Conservation (phyloP, 2,113 vertebrate genomes). For the Trinectes maculatus region DNA sequence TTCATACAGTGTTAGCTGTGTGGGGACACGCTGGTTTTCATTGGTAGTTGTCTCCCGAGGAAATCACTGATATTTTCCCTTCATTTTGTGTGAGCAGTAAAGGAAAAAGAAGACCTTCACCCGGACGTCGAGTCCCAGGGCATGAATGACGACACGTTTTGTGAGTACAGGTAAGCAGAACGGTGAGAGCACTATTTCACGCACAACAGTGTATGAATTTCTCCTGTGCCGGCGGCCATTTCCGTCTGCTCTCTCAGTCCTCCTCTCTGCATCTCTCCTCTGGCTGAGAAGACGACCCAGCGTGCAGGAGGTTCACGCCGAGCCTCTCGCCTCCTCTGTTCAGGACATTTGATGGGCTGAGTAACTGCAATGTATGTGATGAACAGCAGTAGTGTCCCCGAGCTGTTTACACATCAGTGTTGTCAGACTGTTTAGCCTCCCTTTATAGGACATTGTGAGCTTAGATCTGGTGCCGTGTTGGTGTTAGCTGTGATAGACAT, state of each 20-base stretch:
- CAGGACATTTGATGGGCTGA: conserved; percentile 67
- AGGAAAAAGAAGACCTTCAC: conserved; percentile 97
- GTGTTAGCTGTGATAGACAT: conserved; percentile 41
- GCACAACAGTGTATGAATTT: conserved; percentile 12
- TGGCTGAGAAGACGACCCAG: conserved; percentile 73
- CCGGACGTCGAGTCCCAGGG: conserved; percentile 94
- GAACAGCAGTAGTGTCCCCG: conserved; percentile 65
- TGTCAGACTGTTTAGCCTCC: conserved; percentile 49
- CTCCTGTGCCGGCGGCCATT: conserved; percentile 19
- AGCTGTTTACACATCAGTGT: conserved; percentile 66
- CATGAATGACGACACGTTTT: conserved; percentile 96
- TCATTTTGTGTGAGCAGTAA: conserved; percentile 84
- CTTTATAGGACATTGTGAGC: conserved; percentile 41
- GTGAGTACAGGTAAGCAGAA: conserved; percentile 94
- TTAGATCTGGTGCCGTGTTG: conserved; percentile 57
- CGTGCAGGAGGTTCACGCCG: conserved; percentile 60
- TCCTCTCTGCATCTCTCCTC: conserved; percentile 44
- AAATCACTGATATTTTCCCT: conserved; percentile 53
- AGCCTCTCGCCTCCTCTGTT: conserved; percentile 59
- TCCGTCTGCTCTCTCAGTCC: conserved; percentile 45
- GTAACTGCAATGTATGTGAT: conserved; percentile 75
- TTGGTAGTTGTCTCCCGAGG: conserved; percentile 30
- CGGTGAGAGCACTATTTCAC: conserved; percentile 25
- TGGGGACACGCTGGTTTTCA: conserved; percentile 25
- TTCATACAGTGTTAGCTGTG: conserved; percentile 27